Conservation (phyloP, 2,797 vertebrate genomes). For the Eulemur mongoz region DNA sequence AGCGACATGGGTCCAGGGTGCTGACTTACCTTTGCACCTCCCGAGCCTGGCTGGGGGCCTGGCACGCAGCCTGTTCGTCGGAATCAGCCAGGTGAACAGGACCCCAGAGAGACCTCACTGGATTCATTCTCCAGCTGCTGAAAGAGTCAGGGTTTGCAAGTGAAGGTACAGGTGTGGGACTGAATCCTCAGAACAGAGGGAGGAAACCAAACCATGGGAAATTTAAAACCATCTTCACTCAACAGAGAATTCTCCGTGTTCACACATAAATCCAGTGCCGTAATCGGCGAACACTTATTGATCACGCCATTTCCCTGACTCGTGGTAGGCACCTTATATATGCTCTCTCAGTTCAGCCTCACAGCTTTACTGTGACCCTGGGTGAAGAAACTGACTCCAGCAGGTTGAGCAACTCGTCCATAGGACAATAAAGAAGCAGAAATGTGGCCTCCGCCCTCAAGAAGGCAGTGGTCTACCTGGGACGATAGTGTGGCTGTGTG, state of each 20-base stretch:
- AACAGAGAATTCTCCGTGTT: conserved; percentile 25
- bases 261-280: conserved; percentile 47
- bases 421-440: background rate
- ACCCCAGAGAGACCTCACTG: background rate
- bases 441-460: background rate
- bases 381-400: conserved; percentile 30
- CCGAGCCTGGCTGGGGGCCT: background rate
- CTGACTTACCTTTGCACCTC: background rate
- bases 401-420: background rate
- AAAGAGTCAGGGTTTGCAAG: background rate
- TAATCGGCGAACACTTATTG: conserved; percentile 62
- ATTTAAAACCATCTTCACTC: conserved; percentile 63
- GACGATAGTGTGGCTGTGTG: too few species aligned
- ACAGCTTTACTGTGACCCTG: background rate
- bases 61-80: too few species aligned
- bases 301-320: conserved; percentile 35
- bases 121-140: background rate
- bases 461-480: background rate
- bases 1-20: rapidly evolving
- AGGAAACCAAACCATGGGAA: conserved; percentile 38
- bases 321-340: background rate
- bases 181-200: conserved; percentile 5
- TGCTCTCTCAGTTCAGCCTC: background rate
- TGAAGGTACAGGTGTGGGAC: background rate
- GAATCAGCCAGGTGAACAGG: background rate